Evolutionary conservation across 2,797 vertebrate genomes (phyloP), one percentile per base, ranked within the genome.

Genomic region (Tragopan temminckii): DNA sequence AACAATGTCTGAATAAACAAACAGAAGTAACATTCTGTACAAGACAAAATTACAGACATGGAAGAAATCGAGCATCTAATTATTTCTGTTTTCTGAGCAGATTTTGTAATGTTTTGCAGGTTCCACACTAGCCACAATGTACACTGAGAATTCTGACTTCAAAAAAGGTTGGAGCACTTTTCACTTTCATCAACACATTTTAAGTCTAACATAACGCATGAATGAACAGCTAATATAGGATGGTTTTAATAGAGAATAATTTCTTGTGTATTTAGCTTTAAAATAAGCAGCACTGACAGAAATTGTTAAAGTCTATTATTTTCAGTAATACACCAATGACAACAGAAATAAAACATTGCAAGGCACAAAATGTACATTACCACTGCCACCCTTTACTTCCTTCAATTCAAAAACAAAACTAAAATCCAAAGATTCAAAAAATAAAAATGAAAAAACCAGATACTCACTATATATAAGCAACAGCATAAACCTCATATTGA

Each of bases 101-200:
- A 6, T 76, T 88, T 94, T 92, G 35, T n/a, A 80, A 5, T 17
- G 24, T 78, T 66, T 55, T 78, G 21, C 18, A 64, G 15, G 33
- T 38, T 80, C 71, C 8, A 67, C 1, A 0, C 38, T 33, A 78
- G 35, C 7, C 23, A 46, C n/a, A 74, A 5, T 0, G 23, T 12
- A 68, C 5, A 21, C 35, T 24, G 29, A 80, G 62, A 90, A 59
- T 24, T 24, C 24, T 48, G 52, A 77, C 36, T 80, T 68, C 38
- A n/a, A 29, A 81, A 80, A 50, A 0, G 10, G 29, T 55, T 19
- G 31, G 17, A 55, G 18, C 1, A 0, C 1, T 53, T 89, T 75
- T 79, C 43, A 31, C 4, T 69, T 83, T 69, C 16, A 85, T 61
- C 24, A 70, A 55, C 7, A 43, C 4, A 46, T 29, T 10, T 24